phyloP scores from a whole-genome alignment of 2,113 vertebrate genomes.

The Mola mola region DNA sequence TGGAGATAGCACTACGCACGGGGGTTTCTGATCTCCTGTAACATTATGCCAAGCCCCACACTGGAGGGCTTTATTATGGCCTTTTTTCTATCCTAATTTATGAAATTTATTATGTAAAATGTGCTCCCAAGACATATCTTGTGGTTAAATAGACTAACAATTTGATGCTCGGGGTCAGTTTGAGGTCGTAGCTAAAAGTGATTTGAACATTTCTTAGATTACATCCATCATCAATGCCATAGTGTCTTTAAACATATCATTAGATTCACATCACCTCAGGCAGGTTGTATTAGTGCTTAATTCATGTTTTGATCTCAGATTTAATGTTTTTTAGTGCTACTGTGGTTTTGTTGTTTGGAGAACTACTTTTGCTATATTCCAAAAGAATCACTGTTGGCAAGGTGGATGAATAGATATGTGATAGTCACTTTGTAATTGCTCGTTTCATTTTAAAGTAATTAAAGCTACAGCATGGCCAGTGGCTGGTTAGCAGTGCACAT shows the following conservation, averaged over 20 bases:
- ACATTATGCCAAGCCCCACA: conserved; percentile 52
- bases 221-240: neutral
- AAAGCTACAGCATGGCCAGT: neutral
- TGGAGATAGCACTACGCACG: conserved; percentile 35
- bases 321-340: neutral
- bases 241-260: conserved; percentile 3
- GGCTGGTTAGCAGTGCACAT: neutral
- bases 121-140: conserved; percentile 5
- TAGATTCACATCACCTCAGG: no score
- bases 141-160: conserved; percentile 5
- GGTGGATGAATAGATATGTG: neutral
- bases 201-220: conserved; percentile 1
- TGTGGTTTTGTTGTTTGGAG: neutral
- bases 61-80: conserved; percentile 49
- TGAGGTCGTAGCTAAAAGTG: neutral
- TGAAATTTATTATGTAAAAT: conserved; percentile 38
- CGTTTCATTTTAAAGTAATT: neutral
- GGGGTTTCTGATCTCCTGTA: conserved; percentile 51
- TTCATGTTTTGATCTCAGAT: neutral
- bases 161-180: no score
- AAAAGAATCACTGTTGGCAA: neutral
- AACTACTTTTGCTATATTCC: neutral
- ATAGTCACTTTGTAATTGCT: no score
- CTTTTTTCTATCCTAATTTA: conserved; percentile 38
- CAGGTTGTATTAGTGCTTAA: neutral